Evolutionary conservation across 2,797 vertebrate genomes (phyloP), one percentile per base, ranked within the genome.

Genomic region (Hydrocynus forskahlii): DNA sequence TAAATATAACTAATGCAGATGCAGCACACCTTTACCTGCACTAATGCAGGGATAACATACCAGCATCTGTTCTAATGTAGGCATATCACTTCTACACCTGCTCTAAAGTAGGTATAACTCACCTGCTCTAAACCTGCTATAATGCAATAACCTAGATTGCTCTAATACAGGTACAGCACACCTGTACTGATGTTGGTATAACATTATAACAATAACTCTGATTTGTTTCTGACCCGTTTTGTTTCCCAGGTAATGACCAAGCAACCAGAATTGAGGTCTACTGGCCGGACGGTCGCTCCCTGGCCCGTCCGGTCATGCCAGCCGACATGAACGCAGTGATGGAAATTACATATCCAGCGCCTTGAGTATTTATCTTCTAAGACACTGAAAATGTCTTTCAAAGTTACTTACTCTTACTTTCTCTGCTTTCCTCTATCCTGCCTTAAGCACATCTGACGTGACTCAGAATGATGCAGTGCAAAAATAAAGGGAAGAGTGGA

Each of bases 261-360:
- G 95, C 93, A 78, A 96, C 89, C 78, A 96, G 95, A 0, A 87
- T 88, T 23, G 95, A 97, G 88, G 96, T 98, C 81, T 96, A 94
- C 0, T 97, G 97, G 97, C 96, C 97, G 0, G 96, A 96, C 0
- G 92, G 95, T 79, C 93, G 79, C 0, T 86, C 92, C 16, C 6
- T 88, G 52, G 89, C 88, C 60, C 94, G 94, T 13, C 78, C 75
- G 7, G 60, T 63, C 13, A 14, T 35, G 60, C 60, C 60, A 14
- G 16, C 2, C 0, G 96, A 98, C 82, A 95, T 91, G 87, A 97
- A 97, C 89, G 95, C 95, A 0, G 94, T 97, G 83, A 89, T 98
- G 83, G 95, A 97, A 85, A 90, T 98, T 10, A 67, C 88, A 23
- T 96, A 95, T 81, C 96, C 96, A 19, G 79, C 5, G 63, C 90